Conservation (phyloP, 2,888 invertebrate genomes). For the Amaurobius ferox region DNA sequence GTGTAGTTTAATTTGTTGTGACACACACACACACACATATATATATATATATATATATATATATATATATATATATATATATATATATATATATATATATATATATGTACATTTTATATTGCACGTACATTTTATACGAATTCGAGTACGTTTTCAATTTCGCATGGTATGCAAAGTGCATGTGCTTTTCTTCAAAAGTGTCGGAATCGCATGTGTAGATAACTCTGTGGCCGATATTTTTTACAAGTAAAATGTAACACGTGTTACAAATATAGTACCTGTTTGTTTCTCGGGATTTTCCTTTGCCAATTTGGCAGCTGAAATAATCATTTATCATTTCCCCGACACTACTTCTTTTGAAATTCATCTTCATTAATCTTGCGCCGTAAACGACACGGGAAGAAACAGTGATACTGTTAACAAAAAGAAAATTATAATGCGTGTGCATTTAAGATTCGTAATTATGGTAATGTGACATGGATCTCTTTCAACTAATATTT, state of each 20-base stretch:
- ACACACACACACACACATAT: no score
- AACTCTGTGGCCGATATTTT: background rate
- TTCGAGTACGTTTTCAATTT: no score
- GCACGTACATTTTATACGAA: no score
- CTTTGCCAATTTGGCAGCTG: constrained; percentile 23
- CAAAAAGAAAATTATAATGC: constrained; percentile 29
- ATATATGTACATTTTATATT: no score
- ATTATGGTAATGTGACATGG: constrained; percentile 56
- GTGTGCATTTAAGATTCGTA: constrained; percentile 44
- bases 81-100: no score
- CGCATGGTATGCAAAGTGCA: background rate
- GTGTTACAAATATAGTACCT: constrained; percentile 28
- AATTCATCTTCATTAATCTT: constrained; percentile 56
- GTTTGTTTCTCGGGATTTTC: constrained; percentile 18
- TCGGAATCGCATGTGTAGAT: background rate
- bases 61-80: no score
- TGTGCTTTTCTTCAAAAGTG: background rate
- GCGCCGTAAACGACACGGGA: constrained; percentile 21
- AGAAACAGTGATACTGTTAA: constrained; percentile 10
- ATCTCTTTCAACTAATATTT: constrained; percentile 42
- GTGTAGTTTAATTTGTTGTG: no score
- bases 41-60: no score
- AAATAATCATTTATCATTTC: constrained; percentile 42
- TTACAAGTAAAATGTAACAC: constrained; percentile 4
- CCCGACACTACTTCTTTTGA: constrained; percentile 43